phyloP scores from a whole-genome alignment of 2,113 vertebrate genomes.

The Thomomys bottae region DNA sequence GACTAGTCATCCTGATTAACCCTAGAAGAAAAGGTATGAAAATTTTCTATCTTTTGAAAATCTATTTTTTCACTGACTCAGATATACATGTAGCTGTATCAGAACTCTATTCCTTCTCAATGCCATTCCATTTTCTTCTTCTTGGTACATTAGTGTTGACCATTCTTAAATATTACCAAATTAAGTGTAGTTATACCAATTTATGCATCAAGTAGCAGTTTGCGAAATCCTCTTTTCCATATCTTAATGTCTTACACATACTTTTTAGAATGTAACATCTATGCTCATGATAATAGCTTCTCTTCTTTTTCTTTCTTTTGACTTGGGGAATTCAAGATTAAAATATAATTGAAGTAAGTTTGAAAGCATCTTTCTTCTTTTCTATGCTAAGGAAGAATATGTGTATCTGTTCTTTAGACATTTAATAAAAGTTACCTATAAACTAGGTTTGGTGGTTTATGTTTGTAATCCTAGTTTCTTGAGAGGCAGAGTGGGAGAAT shows the following conservation, averaged over 20 bases:
- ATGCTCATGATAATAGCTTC: background rate
- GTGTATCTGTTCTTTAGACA: conserved; percentile 32
- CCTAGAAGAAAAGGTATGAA: conserved; percentile 78
- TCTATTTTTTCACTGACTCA: background rate
- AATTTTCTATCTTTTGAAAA: conserved; percentile 33
- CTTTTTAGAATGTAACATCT: conserved; percentile 20
- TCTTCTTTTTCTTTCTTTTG: background rate
- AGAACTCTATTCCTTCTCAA: background rate
- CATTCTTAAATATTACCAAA: conserved; percentile 30
- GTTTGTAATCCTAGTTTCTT: too few species aligned
- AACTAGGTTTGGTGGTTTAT: too few species aligned
- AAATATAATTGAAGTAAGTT: conserved; percentile 39
- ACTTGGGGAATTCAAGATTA: conserved; percentile 35
- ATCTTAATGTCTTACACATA: conserved; percentile 26
- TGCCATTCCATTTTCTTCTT: conserved; percentile 10
- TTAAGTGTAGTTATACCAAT: background rate
- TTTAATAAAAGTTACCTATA: conserved; percentile 33
- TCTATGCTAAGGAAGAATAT: conserved; percentile 8
- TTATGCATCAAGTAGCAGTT: conserved; percentile 4
- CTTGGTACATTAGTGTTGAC: conserved; percentile 20
- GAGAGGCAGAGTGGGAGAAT: too few species aligned
- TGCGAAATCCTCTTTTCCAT: conserved; percentile 12
- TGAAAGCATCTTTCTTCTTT: background rate
- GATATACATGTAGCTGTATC: background rate
- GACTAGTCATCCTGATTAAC: conserved; percentile 92